Evolutionary conservation across 2,888 invertebrate species (phyloP), one percentile per base, ranked within the genome.

Genomic region (Heteropelma amictum): DNA sequence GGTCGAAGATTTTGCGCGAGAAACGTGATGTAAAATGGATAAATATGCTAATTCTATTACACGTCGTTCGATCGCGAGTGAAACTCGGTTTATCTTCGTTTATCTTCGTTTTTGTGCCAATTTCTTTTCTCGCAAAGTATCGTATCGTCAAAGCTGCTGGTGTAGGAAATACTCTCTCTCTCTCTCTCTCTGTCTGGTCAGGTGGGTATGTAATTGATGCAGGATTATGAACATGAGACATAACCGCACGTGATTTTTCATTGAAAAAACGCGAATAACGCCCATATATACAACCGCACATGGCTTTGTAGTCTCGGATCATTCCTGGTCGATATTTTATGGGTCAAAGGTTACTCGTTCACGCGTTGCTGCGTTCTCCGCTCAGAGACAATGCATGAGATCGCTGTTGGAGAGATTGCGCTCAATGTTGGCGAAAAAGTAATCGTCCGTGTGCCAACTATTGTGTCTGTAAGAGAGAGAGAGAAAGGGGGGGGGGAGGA

Each of bases 261-360:
- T 6, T 21, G 7, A n/a, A 1, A 40, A 14, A 30, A 53, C 30
- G 35, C 12, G 40, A 19, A 40, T 21, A 14, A 28, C 42, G 53
- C 65, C 45, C 33, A 54, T 54, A 14, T 42, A 28, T 33, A n/a
- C 53, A 21, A 28, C n/a, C 53, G 21, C 14, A 30, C 33, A 33
- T 5, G 17, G 38, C 19, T 40, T 12, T 33, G 19, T n/a, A 53
- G n/a, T 51, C 30, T 51, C 23, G 3, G 8, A 4, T 26, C 10
- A 12, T 6, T 19, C 19, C 51, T 26, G 6, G 30, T 33, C 42
- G 19, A 72, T 45, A 42, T 42, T 63, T 42, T 38, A 72, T 38
- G 47, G 70, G 70, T 64, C 65, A 70, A 74, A 70, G 74, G 64
- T 74, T 49, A 33, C 14, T 19, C 65, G 60, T 69, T 73, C 63